Evolutionary conservation across 2,888 invertebrate species (phyloP).

Genomic region (Cataglyphis albicans): DNA sequence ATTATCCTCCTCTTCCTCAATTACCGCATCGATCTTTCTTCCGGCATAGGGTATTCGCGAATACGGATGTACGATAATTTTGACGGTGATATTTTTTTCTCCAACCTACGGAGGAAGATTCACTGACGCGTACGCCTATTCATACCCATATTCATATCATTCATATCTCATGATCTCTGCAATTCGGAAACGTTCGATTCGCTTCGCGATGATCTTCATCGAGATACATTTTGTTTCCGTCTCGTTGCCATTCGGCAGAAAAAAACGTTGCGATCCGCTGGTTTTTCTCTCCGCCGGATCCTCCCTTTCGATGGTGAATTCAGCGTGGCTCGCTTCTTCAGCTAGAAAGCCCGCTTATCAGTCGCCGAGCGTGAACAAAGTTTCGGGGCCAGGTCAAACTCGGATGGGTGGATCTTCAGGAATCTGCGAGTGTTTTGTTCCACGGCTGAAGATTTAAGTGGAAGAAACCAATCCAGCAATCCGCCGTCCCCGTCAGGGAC

Average conservation of each 20-base stretch:
- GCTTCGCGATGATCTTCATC: constrained; percentile 28
- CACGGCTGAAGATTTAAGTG: constrained; percentile 60
- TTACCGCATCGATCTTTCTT: constrained; percentile 28
- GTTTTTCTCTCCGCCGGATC: constrained; percentile 32
- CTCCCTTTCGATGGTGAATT: constrained; percentile 15
- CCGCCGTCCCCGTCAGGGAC: not conserved
- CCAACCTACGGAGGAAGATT: not conserved
- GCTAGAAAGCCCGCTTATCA: constrained; percentile 38
- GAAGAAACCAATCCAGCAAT: constrained; percentile 64
- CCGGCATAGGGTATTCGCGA: constrained; percentile 14
- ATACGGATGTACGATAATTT: constrained; percentile 32
- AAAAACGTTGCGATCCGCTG: constrained; percentile 11
- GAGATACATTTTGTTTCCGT: constrained; percentile 10
- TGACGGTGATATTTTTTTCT: constrained; percentile 2
- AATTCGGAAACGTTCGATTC: not conserved
- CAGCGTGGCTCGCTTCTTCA: constrained; percentile 41
- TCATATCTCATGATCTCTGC: constrained; percentile 23
- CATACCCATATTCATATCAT: too few relatives aligned
- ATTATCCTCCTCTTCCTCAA: constrained; percentile 42
- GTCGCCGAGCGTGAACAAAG: constrained; percentile 56
- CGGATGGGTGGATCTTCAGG: constrained; percentile 52
- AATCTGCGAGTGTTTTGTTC: constrained; percentile 64
- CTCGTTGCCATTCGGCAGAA: not conserved
- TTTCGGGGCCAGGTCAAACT: constrained; percentile 62
- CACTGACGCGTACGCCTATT: not conserved